Conservation (phyloP, 2,888 invertebrate genomes). For the Himalopsyche anomala region DNA sequence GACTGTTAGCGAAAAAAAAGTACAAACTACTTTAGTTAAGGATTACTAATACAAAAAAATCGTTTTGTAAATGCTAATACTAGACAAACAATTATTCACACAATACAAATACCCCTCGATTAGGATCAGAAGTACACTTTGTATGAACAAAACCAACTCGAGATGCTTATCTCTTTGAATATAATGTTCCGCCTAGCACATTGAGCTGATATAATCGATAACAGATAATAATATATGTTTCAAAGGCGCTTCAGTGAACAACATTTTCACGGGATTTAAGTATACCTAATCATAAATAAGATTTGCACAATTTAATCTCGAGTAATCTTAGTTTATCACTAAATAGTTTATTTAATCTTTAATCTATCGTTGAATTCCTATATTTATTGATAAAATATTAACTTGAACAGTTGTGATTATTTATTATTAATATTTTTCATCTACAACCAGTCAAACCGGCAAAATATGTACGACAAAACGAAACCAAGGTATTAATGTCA, state of each 20-base stretch:
- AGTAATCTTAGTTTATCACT: conserved; percentile 5
- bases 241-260: conserved; percentile 38
- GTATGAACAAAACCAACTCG: conserved; percentile 35
- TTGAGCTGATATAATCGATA: conserved; percentile 28
- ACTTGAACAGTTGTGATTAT: not conserved
- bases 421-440: too few species aligned
- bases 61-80: conserved; percentile 24
- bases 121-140: conserved; percentile 37
- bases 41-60: not conserved
- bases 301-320: conserved; percentile 36
- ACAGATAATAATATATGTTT: conserved; percentile 8
- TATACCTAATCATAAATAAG: conserved; percentile 37
- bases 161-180: conserved; percentile 38
- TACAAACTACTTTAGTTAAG: not conserved
- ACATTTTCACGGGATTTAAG: conserved; percentile 24
- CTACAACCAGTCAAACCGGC: too few species aligned
- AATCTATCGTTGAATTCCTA: not conserved
- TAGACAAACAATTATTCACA: conserved; percentile 29
- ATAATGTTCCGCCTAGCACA: conserved; percentile 39
- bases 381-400: not conserved
- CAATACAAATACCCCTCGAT: conserved; percentile 41
- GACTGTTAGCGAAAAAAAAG: conserved; percentile 6
- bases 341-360: not conserved
- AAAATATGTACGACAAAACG: too few species aligned
- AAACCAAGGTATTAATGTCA: too few species aligned